phyloP scores from a whole-genome alignment of 2,888 invertebrate genomes.

The Stenichneumon culpator region DNA sequence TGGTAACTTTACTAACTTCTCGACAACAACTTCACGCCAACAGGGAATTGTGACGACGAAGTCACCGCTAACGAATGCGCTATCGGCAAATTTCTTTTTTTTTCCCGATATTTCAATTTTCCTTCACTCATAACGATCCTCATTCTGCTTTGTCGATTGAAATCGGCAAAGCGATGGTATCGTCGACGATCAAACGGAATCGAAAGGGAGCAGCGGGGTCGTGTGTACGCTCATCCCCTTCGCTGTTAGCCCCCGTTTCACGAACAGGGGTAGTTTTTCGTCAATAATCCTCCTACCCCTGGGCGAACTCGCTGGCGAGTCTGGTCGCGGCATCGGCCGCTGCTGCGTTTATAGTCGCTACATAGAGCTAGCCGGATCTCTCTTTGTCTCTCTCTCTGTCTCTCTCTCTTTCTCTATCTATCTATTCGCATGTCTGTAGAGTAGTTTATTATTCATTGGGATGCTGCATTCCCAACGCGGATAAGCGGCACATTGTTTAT shows the following conservation, averaged over 20 bases:
- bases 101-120: slow-evolving; percentile 22
- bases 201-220: slow-evolving; percentile 44
- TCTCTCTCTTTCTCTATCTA: slow-evolving; percentile 41
- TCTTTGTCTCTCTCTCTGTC: slow-evolving; percentile 5
- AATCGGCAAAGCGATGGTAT: slow-evolving; percentile 54
- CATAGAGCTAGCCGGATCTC: slow-evolving; percentile 33
- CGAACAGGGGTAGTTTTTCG: slow-evolving; percentile 48
- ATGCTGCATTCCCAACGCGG: slow-evolving; percentile 78
- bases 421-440: slow-evolving; percentile 66
- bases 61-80: too few species aligned
- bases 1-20: too few species aligned
- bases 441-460: slow-evolving; percentile 82
- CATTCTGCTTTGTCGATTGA: not conserved
- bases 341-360: slow-evolving; percentile 44
- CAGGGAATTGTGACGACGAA: too few species aligned
- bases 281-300: slow-evolving; percentile 64
- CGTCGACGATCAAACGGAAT: slow-evolving; percentile 50
- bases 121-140: slow-evolving; percentile 25
- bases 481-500: slow-evolving; percentile 83
- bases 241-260: slow-evolving; percentile 31
- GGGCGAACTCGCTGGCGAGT: slow-evolving; percentile 46
- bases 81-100: not conserved
- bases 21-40: too few species aligned
- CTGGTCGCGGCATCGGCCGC: slow-evolving; percentile 43
- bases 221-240: slow-evolving; percentile 47